Percentiles rank a stretch among this genome's conserved stretches.
phyloP scores from a whole-genome alignment of 2,113 vertebrate species.

The Bubo scandiacus region DNA sequence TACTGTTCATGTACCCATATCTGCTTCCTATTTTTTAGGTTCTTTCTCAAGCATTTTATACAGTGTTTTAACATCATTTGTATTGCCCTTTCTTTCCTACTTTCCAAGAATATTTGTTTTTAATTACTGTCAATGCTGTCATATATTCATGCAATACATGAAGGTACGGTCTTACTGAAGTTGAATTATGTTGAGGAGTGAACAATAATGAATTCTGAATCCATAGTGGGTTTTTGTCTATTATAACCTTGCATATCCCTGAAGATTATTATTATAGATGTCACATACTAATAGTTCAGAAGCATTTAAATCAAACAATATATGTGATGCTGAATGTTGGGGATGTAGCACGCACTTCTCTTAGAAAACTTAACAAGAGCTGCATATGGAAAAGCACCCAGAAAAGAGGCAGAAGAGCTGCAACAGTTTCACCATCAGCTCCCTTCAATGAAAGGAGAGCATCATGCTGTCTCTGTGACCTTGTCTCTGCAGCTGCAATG shows the following conservation, averaged over 20 bases:
- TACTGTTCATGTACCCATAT: neutral
- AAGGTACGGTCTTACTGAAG: neutral
- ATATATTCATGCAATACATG: neutral
- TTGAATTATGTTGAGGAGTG: neutral
- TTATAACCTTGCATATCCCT: neutral
- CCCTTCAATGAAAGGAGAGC: neutral
- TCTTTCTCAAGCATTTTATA: neutral
- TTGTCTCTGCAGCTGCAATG: slow-evolving; percentile 38
- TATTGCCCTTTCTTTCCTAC: neutral
- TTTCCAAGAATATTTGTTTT: neutral
- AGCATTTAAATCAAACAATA: neutral
- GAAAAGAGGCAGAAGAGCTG: neutral
- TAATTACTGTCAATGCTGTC: neutral
- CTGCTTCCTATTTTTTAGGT: neutral
- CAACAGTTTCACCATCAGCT: neutral
- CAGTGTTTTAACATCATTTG: neutral
- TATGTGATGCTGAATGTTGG: neutral
- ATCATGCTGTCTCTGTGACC: neutral
- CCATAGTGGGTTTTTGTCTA: rapidly evolving
- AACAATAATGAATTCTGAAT: neutral
- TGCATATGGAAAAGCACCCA: neutral
- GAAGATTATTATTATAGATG: neutral
- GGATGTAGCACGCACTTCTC: neutral
- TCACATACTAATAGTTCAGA: neutral
- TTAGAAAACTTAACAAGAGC: neutral